Base-by-base conservation (phyloP, 2,888 invertebrate species). In the Andrena dorsata region DNA sequence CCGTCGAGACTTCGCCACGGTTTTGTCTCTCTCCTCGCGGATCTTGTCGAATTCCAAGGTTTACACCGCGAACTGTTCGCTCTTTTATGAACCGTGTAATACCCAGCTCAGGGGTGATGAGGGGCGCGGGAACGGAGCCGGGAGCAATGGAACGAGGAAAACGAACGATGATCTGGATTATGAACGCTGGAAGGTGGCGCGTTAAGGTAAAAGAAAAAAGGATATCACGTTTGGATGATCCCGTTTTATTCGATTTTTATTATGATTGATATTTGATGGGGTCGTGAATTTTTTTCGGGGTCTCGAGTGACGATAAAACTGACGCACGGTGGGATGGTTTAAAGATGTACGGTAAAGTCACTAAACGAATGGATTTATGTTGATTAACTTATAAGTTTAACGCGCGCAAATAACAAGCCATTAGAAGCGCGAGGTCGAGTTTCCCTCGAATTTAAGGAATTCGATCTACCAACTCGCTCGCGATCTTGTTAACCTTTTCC, bases 1-100 rank as follows among this genome's bases (percentile, higher is more conserved):
- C 61, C 64, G 66, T 74, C 73, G 76, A 75, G 76, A 76, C 77
- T 79, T 68, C 74, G 56, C 63, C 53, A 63, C 66, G 64, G 64
- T 63, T 83, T 80, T 68, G 60, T 80, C 72, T 69, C 20, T 28
- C 30, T 8, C 49, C 16, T 16, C 63, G 58, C 79, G 70, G 32
- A 68, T 71, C 61, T 49, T 51, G 49, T 20, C 28, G 66, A 47
- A 65, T 28, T 35, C 56, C 8, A 49, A 66, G 10, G 51, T 32
- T 68, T 41, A 47, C 58, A 8, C 10, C 28, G 53, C 23, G 69
- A 70, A 56, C 71, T 81, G 58, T n/a, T 41, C 56, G 60, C 51
- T 76, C 66, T 76, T 70, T 82, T 82, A 66, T 71, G 80, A 79
- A 63, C 81, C 66, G 13, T 68, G 80, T 84, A 75, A 80, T 72